phyloP scores from a whole-genome alignment of 1,140 invertebrate genomes.

The Zaprionus gabonicus region DNA sequence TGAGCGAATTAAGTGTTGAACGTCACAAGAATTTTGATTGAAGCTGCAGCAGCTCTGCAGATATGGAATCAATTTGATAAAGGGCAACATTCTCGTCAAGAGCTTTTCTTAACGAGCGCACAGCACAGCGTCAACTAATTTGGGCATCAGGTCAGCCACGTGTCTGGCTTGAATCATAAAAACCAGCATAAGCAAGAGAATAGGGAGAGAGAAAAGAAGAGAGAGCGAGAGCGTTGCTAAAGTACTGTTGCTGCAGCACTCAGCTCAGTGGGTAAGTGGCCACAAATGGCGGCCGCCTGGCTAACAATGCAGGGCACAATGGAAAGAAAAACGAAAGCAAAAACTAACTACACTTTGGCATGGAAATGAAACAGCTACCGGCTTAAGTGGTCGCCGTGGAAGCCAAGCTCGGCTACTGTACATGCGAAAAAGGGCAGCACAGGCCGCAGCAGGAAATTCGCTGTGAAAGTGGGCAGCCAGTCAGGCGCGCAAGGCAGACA shows the following conservation, averaged over 20 bases:
- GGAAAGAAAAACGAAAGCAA: constrained; percentile 22
- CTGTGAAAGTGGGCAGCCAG: constrained; percentile 46
- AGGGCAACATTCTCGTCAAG: neutral
- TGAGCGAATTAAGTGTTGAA: constrained; percentile 57
- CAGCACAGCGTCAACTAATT: neutral
- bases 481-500: constrained; percentile 31
- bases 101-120: neutral
- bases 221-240: neutral
- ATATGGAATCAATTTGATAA: constrained; percentile 31
- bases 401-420: constrained; percentile 8
- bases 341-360: constrained; percentile 53
- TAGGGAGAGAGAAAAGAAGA: neutral
- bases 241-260: neutral
- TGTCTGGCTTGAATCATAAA: constrained; percentile 4
- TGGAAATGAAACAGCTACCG: constrained; percentile 48
- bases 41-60: constrained; percentile 30
- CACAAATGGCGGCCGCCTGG: constrained; percentile 10
- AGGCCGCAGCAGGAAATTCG: constrained; percentile 33
- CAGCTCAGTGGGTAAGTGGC: constrained; percentile 1
- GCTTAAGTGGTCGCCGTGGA: constrained; percentile 42
- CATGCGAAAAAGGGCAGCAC: constrained; percentile 13
- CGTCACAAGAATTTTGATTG: constrained; percentile 74
- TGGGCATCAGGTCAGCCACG: constrained; percentile 8
- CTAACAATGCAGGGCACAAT: constrained; percentile 32
- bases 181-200: neutral